Percentiles rank a stretch among this genome's conserved stretches.
phyloP scores from a whole-genome alignment of 2,888 invertebrate genomes.

The Rhorus exstirpatorius region DNA sequence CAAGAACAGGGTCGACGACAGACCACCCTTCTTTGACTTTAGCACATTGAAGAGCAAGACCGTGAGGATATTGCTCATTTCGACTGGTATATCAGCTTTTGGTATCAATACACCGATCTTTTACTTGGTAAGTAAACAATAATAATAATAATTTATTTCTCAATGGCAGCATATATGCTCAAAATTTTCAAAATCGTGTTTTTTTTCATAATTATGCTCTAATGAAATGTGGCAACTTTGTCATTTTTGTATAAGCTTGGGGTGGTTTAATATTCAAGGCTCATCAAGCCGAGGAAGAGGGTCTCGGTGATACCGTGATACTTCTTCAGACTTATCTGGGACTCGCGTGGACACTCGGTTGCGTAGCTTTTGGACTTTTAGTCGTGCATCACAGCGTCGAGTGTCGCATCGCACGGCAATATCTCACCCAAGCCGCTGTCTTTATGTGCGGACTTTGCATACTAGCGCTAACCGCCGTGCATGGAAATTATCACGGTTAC shows the following conservation, averaged over 20 bases:
- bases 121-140: conserved; percentile 88
- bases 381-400: conserved; percentile 94
- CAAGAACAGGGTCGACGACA: conserved; percentile 91
- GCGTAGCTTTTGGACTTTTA: conserved; percentile 92
- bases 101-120: conserved; percentile 95
- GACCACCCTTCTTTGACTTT: conserved; percentile 95
- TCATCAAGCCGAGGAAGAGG: conserved; percentile 93
- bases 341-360: conserved; percentile 94
- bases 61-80: conserved; percentile 93
- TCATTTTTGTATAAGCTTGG: too few species aligned
- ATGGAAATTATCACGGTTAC: conserved; percentile 92
- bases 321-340: conserved; percentile 92
- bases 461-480: conserved; percentile 92
- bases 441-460: conserved; percentile 93
- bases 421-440: conserved; percentile 93
- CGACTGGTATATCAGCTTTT: conserved; percentile 93
- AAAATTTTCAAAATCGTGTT: too few species aligned
- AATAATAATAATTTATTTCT: neutral
- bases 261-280: conserved; percentile 85
- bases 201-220: too few species aligned
- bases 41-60: conserved; percentile 94
- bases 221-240: too few species aligned
- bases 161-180: too few species aligned
- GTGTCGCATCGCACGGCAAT: conserved; percentile 94
- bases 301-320: conserved; percentile 89